Evolutionary conservation across 2,113 vertebrate species (phyloP).

Genomic region (Elephantulus edwardii): DNA sequence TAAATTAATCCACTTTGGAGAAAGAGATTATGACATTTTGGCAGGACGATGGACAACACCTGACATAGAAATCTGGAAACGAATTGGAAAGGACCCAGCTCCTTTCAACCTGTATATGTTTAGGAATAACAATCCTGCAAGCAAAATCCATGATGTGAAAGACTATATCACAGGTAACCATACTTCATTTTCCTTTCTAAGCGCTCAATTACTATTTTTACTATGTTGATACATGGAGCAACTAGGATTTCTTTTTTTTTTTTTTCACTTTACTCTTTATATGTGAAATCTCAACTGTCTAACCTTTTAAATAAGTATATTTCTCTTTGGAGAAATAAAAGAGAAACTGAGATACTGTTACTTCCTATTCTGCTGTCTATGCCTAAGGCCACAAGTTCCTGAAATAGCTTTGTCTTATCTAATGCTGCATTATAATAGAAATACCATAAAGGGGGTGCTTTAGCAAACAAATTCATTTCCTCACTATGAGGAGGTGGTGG

Average conservation of each 20-base stretch:
- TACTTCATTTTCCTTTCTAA: conserved; percentile 9
- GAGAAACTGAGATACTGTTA: not conserved
- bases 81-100: conserved; percentile 91
- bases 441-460: not conserved
- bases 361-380: not conserved
- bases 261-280: not conserved
- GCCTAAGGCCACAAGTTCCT: conserved; percentile 2
- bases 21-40: conserved; percentile 97
- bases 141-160: conserved; percentile 95
- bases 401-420: not conserved
- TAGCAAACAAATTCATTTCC: not conserved
- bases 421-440: not conserved
- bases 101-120: conserved; percentile 99
- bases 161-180: conserved; percentile 96
- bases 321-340: not conserved
- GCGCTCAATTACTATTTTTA: not conserved
- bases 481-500: not conserved
- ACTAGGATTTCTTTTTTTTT: not conserved
- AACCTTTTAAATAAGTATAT: not conserved
- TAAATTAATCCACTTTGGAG: conserved; percentile 96
- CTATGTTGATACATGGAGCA: not conserved
- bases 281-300: not conserved
- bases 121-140: conserved; percentile 97
- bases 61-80: conserved; percentile 93
- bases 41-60: conserved; percentile 97